Conservation (phyloP, 2,113 vertebrate genomes). For the Gymnocephalus cernua region DNA sequence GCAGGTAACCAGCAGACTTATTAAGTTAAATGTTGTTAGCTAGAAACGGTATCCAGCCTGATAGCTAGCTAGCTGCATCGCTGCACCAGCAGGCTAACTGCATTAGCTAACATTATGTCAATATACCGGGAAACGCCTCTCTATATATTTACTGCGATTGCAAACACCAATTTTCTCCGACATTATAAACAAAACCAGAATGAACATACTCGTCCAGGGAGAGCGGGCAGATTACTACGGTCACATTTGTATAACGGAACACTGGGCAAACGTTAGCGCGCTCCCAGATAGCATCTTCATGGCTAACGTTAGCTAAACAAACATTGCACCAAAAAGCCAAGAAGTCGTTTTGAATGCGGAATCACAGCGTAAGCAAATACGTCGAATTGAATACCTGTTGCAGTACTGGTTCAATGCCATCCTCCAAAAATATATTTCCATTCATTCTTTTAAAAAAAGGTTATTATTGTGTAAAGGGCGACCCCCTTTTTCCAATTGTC, state of each 20-base stretch:
- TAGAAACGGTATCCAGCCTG: not conserved
- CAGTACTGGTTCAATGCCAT: not conserved
- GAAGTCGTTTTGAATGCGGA: constrained; percentile 32
- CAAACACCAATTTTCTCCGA: not conserved
- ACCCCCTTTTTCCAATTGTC: constrained; percentile 75
- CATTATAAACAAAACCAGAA: not conserved
- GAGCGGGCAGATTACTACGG: not conserved
- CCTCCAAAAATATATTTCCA: not conserved
- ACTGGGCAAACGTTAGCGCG: constrained; percentile 29
- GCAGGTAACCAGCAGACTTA: not conserved
- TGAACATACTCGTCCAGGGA: rapidly evolving
- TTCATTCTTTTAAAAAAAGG: constrained; percentile 8
- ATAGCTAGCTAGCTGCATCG: constrained; percentile 11
- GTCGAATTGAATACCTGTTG: constrained; percentile 55
- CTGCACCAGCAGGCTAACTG: constrained; percentile 17
- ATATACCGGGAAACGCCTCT: constrained; percentile 62
- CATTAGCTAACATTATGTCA: constrained; percentile 43
- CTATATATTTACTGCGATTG: not conserved
- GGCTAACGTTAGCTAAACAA: constrained; percentile 77
- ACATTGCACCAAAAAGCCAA: constrained; percentile 78
- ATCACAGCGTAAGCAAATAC: not conserved
- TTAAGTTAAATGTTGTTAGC: not conserved
- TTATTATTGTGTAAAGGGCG: constrained; percentile 58
- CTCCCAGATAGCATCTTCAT: constrained; percentile 50
- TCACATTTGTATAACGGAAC: not conserved